A percentile compares a stretch with the other conserved stretches of the same genome.
phyloP scores from a whole-genome alignment of 2,113 vertebrate species.

The Neogobius melanostomus region DNA sequence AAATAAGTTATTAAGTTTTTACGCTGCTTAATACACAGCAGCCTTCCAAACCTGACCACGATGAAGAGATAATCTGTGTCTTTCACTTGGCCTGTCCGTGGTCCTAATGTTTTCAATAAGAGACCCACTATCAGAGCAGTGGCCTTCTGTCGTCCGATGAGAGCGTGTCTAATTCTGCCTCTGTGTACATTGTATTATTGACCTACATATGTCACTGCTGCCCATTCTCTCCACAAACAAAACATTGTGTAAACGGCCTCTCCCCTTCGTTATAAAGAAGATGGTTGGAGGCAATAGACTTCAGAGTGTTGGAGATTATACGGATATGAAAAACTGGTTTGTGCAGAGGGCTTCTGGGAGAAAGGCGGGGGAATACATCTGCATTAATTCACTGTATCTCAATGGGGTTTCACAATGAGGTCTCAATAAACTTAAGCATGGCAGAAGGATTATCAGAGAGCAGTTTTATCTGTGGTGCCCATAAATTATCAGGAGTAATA shows the following conservation, averaged over 20 bases:
- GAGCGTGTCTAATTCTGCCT: background rate
- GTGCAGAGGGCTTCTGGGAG: background rate
- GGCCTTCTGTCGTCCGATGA: background rate
- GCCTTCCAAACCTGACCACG: background rate
- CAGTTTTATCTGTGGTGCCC: too few relatives aligned
- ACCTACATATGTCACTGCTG: conserved; percentile 3
- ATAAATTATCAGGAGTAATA: too few relatives aligned
- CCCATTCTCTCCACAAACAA: background rate
- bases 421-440: background rate
- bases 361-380: background rate
- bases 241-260: background rate
- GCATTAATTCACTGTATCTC: background rate
- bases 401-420: background rate
- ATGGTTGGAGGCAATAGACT: background rate
- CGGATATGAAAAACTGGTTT: background rate
- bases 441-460: background rate
- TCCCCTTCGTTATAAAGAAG: background rate
- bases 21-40: too few relatives aligned
- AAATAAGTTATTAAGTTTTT: too few relatives aligned
- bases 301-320: background rate
- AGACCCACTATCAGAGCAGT: background rate
- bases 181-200: conserved; percentile 4
- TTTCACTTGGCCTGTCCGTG: background rate
- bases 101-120: background rate
- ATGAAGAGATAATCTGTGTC: background rate